Evolutionary conservation across 2,113 vertebrate species (phyloP).

Genomic region (Gopherus evgoodei): DNA sequence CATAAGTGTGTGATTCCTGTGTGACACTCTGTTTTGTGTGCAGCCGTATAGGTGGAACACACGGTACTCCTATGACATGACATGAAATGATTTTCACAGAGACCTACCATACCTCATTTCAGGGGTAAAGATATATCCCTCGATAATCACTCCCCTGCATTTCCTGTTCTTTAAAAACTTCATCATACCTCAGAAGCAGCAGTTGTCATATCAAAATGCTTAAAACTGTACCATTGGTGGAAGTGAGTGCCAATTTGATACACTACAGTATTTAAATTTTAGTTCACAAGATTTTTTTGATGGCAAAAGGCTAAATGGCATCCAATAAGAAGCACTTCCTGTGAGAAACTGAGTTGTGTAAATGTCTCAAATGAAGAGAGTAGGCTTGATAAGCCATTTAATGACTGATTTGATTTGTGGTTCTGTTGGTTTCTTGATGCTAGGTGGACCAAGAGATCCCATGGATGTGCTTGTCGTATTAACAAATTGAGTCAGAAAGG

Average conservation of each 20-base stretch:
- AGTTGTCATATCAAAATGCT: background rate
- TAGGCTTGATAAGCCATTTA: background rate
- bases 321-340: background rate
- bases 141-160: background rate
- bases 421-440: background rate
- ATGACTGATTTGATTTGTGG: background rate
- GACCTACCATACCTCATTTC: constrained; percentile 61
- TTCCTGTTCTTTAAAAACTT: constrained; percentile 31
- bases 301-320: background rate
- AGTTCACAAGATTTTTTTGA: background rate
- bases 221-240: background rate
- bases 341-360: background rate
- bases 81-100: constrained; percentile 43
- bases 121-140: constrained; percentile 51
- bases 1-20: constrained; percentile 32
- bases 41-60: constrained; percentile 63
- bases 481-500: background rate
- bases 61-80: constrained; percentile 59
- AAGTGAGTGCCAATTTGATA: background rate
- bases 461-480: background rate
- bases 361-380: background rate
- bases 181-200: constrained; percentile 7
- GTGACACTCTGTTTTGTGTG: constrained; percentile 63
- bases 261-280: background rate
- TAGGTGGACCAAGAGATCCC: background rate